Conservation (phyloP, 2,113 vertebrate genomes). For the Menura novaehollandiae region DNA sequence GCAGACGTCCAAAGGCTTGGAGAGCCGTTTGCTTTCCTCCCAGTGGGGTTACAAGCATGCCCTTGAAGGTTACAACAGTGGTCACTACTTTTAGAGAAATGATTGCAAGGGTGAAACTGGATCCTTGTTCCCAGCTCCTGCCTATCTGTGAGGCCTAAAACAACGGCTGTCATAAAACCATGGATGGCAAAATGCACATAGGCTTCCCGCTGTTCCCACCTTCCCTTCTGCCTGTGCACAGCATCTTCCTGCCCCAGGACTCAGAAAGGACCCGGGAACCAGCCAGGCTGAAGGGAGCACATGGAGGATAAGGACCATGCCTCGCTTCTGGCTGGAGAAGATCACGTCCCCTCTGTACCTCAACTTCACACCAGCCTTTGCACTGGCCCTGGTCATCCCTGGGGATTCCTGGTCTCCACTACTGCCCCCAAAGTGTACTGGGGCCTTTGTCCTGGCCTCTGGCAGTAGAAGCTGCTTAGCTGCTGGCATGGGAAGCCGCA, state of each 20-base stretch:
- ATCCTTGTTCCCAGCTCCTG: neutral
- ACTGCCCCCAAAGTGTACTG: neutral
- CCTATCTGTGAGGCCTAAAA: neutral
- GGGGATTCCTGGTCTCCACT: neutral
- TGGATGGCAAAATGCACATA: neutral
- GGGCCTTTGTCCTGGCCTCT: neutral
- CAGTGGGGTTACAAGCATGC: neutral
- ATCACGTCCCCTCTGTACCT: neutral
- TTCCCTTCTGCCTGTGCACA: neutral
- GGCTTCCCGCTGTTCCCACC: neutral
- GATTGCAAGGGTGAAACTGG: neutral
- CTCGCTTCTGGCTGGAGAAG: neutral
- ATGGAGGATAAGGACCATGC: neutral
- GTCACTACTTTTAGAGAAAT: neutral
- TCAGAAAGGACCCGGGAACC: neutral
- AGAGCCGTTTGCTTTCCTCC: neutral
- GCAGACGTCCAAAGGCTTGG: neutral
- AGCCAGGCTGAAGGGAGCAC: neutral
- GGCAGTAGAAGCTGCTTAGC: neutral
- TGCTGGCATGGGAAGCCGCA: neutral
- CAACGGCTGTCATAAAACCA: neutral
- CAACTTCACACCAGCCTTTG: neutral
- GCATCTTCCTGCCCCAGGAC: neutral
- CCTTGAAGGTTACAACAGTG: neutral
- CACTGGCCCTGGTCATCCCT: neutral